A percentile compares a stretch with the other conserved stretches of the same genome.
Conservation (phyloP, 2,113 vertebrate genomes). For the Caracal caracal region DNA sequence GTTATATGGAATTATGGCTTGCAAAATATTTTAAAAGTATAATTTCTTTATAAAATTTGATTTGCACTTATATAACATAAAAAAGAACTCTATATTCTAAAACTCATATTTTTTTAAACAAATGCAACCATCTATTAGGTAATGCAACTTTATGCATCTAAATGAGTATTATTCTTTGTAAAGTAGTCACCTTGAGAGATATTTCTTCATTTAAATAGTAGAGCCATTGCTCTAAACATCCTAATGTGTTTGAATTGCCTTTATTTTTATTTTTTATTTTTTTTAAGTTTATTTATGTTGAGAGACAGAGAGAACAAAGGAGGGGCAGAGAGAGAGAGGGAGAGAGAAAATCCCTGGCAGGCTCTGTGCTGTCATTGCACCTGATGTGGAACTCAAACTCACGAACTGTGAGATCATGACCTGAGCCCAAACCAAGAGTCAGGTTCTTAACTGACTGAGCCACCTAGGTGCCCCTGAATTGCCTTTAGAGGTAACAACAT, state of each 20-base stretch:
- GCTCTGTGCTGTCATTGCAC: too few relatives aligned
- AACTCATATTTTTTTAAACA: conserved; percentile 18
- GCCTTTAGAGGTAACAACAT: not conserved
- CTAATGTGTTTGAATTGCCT: not conserved
- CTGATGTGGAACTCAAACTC: too few relatives aligned
- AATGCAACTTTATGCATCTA: not conserved
- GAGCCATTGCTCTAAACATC: not conserved
- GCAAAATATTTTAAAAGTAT: conserved; percentile 9
- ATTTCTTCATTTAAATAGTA: not conserved
- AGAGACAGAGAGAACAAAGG: too few relatives aligned
- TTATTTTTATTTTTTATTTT: not conserved
- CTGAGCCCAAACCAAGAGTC: too few relatives aligned
- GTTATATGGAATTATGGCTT: not conserved
- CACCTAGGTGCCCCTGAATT: not conserved
- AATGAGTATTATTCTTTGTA: not conserved
- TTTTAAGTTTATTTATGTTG: too few relatives aligned
- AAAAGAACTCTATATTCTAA: conserved; percentile 4
- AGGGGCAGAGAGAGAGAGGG: too few relatives aligned
- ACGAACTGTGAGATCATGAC: too few relatives aligned
- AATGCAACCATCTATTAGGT: not conserved
- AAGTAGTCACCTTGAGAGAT: conserved; percentile 5
- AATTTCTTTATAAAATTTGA: conserved; percentile 17
- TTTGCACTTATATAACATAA: not conserved
- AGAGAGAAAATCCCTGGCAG: too few relatives aligned
- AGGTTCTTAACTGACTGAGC: too few relatives aligned